Evolutionary conservation across 2,797 vertebrate species (phyloP).

Genomic region (Thaleichthys pacificus): DNA sequence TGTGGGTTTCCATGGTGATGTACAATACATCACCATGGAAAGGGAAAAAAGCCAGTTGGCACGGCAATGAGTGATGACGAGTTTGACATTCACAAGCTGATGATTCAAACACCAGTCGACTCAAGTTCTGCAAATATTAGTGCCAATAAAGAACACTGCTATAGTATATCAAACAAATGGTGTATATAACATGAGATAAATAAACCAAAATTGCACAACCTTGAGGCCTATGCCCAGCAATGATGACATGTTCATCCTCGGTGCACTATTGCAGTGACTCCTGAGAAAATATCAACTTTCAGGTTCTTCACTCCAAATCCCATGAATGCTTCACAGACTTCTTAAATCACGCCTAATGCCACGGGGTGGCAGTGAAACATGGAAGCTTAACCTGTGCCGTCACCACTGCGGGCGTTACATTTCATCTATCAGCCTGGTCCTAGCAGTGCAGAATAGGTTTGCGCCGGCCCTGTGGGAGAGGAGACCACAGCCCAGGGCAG

Average conservation of each 20-base stretch:
- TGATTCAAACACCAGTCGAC: constrained; percentile 43
- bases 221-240: too few species aligned
- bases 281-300: neutral
- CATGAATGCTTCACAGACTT: neutral
- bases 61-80: constrained; percentile 56
- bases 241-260: too few species aligned
- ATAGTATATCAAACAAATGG: neutral
- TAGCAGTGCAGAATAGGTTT: constrained; percentile 12
- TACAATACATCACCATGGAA: constrained; percentile 18
- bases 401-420: constrained; percentile 19
- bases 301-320: neutral
- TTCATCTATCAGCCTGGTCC: constrained; percentile 35
- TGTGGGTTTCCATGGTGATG: constrained; percentile 56
- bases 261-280: too few species aligned
- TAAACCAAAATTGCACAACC: too few species aligned
- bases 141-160: constrained; percentile 1
- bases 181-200: too few species aligned
- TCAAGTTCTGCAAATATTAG: constrained; percentile 21
- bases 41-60: constrained; percentile 57
- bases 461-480: neutral
- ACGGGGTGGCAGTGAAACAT: constrained; percentile 15
- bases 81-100: constrained; percentile 65
- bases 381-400: constrained; percentile 16
- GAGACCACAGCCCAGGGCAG: neutral
- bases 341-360: neutral